These are phyloP conservation scores for Ectobius pallidus DNA, from an alignment of 2,888 invertebrate genomes.

Conservation along the genomic window DNA sequence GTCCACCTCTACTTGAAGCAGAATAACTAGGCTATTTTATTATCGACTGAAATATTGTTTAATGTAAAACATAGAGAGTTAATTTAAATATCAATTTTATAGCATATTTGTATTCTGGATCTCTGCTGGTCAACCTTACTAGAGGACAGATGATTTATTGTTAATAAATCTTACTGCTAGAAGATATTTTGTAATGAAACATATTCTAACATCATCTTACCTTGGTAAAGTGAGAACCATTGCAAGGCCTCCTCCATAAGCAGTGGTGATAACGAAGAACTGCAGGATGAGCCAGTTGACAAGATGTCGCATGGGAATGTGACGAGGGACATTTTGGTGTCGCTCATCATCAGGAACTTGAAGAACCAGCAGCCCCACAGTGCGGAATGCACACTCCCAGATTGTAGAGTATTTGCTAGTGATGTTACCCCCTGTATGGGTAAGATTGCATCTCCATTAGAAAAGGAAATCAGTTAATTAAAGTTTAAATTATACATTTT, in stretches of 20 bases:
- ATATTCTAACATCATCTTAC: neutral
- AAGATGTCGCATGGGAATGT: slow-evolving; percentile 1
- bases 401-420: neutral
- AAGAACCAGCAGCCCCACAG: neutral
- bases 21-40: too few species aligned
- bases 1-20: too few species aligned
- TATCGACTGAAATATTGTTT: too few species aligned
- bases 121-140: too few species aligned
- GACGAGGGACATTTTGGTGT: neutral
- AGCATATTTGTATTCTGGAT: too few species aligned
- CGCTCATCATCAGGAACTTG: slow-evolving; percentile 17
- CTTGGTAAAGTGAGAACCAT: neutral
- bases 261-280: slow-evolving; percentile 3
- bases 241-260: neutral
- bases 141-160: too few species aligned
- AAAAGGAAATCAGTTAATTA: neutral
- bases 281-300: slow-evolving; percentile 17
- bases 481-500: too few species aligned
- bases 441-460: neutral
- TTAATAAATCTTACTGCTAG: too few species aligned
- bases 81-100: too few species aligned
- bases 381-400: neutral
- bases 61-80: too few species aligned
- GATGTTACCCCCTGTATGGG: neutral
- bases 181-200: too few species aligned